Conservation (phyloP, 2,797 vertebrate species). For the Poecilia velifera region DNA sequence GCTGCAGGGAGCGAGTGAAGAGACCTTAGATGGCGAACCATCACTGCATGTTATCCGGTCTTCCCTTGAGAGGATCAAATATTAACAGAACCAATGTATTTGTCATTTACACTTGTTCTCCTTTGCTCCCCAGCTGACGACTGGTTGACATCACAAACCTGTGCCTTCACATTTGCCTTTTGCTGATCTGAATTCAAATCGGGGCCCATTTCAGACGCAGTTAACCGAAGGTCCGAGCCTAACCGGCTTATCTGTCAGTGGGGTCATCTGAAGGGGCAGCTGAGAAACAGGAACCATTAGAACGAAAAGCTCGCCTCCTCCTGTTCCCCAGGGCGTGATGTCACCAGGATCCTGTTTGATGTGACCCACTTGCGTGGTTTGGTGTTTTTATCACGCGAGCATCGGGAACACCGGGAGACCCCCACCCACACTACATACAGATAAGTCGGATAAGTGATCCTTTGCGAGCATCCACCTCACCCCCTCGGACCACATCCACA, state of each 20-base stretch:
- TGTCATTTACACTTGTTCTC: background rate
- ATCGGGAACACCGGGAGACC: slow-evolving; percentile 71
- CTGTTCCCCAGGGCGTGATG: slow-evolving; percentile 71
- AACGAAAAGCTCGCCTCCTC: slow-evolving; percentile 67
- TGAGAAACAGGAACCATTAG: slow-evolving; percentile 74
- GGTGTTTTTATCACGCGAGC: slow-evolving; percentile 68
- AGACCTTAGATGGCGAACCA: background rate
- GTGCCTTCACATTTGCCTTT: slow-evolving; percentile 2
- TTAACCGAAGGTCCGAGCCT: slow-evolving; percentile 26
- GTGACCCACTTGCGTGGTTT: slow-evolving; percentile 75
- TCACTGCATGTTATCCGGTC: background rate
- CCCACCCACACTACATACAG: slow-evolving; percentile 77
- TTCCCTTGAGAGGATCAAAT: background rate
- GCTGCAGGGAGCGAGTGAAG: background rate
- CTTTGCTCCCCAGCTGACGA: background rate
- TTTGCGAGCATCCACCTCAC: slow-evolving; percentile 53
- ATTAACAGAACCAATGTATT: background rate
- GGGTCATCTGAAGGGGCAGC: slow-evolving; percentile 72
- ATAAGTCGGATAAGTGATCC: slow-evolving; percentile 75
- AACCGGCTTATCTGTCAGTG: slow-evolving; percentile 59
- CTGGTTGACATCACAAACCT: background rate
- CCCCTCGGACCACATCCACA: slow-evolving; percentile 63
- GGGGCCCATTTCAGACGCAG: slow-evolving; percentile 40
- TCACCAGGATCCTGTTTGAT: slow-evolving; percentile 71
- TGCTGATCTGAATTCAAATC: slow-evolving; percentile 57